A percentile compares a stretch with the other conserved stretches of the same genome.
These are phyloP conservation scores for Doryteuthis pealeii DNA, from an alignment of 1,140 invertebrate species.

Conservation along the genomic window DNA sequence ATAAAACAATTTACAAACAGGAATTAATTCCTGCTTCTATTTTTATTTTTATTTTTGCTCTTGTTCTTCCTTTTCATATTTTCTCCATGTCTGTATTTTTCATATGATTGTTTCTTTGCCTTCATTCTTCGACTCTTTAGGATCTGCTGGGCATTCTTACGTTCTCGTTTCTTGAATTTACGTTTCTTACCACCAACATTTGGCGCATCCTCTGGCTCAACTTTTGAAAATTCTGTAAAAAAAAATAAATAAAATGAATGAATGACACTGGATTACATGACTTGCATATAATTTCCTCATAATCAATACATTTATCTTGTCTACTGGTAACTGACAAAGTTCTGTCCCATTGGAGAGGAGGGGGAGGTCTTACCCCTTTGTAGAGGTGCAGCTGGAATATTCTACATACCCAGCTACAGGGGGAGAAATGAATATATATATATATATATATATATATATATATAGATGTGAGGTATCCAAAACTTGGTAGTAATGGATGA, in stretches of 20 bases:
- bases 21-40: slow-evolving; percentile 5
- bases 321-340: too few relatives aligned
- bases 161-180: slow-evolving; percentile 61
- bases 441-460: too few relatives aligned
- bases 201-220: slow-evolving; percentile 56
- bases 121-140: slow-evolving; percentile 68
- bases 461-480: too few relatives aligned
- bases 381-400: too few relatives aligned
- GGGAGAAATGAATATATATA: too few relatives aligned
- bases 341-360: too few relatives aligned
- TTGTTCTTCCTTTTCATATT: slow-evolving; percentile 34
- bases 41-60: slow-evolving; percentile 22
- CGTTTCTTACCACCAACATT: slow-evolving; percentile 31
- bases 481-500: too few relatives aligned
- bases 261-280: neutral
- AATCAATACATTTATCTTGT: neutral
- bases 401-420: too few relatives aligned
- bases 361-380: too few relatives aligned
- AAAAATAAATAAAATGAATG: slow-evolving; percentile 3
- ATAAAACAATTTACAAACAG: too few relatives aligned
- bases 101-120: slow-evolving; percentile 62
- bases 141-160: slow-evolving; percentile 71
- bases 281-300: too few relatives aligned
- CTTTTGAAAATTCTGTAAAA: slow-evolving; percentile 48
- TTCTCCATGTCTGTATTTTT: slow-evolving; percentile 54